phyloP scores from a whole-genome alignment of 2,797 vertebrate genomes.

The Oreortyx pictus region DNA sequence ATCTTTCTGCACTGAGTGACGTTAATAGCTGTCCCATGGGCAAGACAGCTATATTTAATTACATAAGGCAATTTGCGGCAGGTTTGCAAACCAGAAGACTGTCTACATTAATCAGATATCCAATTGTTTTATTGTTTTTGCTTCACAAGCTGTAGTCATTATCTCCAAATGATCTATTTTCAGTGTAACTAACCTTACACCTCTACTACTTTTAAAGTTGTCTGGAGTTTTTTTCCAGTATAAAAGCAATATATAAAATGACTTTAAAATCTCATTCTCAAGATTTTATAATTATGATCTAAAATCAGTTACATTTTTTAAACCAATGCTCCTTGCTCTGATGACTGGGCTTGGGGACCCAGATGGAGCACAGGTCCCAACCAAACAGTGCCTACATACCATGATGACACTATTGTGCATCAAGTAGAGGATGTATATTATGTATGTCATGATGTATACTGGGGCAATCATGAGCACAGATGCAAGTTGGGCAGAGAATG shows the following conservation, averaged over 20 bases:
- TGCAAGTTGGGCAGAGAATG: too few species aligned
- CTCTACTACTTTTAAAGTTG: neutral
- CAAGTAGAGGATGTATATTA: neutral
- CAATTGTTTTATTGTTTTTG: neutral
- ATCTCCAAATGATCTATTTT: neutral
- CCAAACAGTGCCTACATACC: neutral
- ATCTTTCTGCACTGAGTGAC: neutral
- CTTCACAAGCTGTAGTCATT: neutral
- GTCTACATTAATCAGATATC: neutral
- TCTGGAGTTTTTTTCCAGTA: neutral
- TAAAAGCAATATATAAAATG: neutral
- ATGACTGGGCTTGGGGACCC: neutral
- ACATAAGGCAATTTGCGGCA: neutral
- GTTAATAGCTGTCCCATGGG: neutral
- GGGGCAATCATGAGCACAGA: too few species aligned
- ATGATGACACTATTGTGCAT: accelerated
- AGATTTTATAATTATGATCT: neutral
- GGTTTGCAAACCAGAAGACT: neutral
- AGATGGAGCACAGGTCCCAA: neutral
- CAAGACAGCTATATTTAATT: neutral
- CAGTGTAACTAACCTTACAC: neutral
- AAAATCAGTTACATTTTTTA: neutral
- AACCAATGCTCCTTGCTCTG: neutral
- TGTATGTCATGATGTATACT: too few species aligned
- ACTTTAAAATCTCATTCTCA: neutral